Base-by-base conservation (phyloP, 1,140 invertebrate genomes). In the Drosophila simulans region DNA sequence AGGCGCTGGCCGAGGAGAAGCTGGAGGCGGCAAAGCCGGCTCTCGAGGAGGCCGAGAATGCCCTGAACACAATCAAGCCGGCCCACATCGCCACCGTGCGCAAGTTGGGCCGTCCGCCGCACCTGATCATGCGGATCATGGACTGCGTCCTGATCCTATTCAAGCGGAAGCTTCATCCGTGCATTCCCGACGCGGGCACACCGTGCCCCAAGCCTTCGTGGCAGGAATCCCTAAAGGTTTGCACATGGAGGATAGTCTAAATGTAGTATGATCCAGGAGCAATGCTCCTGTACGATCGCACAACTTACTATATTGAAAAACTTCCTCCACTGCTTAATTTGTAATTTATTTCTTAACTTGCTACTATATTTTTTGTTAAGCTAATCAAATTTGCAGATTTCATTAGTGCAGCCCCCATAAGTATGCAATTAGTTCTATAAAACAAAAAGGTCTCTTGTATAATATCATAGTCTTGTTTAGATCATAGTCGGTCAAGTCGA, bases 121-220 rank as follows among this genome's bases (percentile, higher is more conserved):
- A 99, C 93, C 93, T 99, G 0, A 99, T 99, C 79, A 99, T 99
- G 98, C 94, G 98, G 76, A 99, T 99, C 73, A 99, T 99, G 98
- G 98, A 99, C 88, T 98, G 97, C 90, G 98, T 99, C 1, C 92
- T 99, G 48, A 96, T 99, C 66, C 93, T 99, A 4, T 99, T 99
- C 91, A 97, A 98, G 93, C 94, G 97, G 73, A 96, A 96, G 93
- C 93, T 98, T 48, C 95, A 98, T 91, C 94, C 97, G 0, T 94
- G 97, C 4, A 95, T 96, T 81, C 93, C 95, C 12, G 98, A 99
- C 92, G 95, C 95, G 10, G 94, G 96, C 17, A 95, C 95, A 5
- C 94, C 95, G 1, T 98, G 96, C 92, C 96, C 97, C 0, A 98
- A 98, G 92, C 98, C 98, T 17, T 98, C 98, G 0, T 99, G 98